A percentile compares a stretch with the other conserved stretches of the same genome.
These are phyloP conservation scores for Asobara japonica DNA, from an alignment of 1,140 invertebrate genomes.

Conservation along the genomic window DNA sequence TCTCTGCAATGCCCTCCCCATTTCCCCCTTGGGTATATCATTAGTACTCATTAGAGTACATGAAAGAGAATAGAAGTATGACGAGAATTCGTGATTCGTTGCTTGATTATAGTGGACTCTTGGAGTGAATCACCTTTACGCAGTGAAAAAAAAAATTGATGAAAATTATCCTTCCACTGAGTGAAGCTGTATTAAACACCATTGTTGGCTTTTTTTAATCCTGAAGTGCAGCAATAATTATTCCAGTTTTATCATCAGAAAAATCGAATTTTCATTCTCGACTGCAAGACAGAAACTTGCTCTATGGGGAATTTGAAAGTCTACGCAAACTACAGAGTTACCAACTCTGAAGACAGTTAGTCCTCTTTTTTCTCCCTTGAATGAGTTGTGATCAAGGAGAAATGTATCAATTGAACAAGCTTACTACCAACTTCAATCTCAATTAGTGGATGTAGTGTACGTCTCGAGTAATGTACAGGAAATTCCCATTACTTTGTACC, in stretches of 20 bases:
- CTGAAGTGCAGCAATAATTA: no score
- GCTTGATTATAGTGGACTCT: not conserved
- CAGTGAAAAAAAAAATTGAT: no score
- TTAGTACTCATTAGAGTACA: not conserved
- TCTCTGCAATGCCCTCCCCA: not conserved
- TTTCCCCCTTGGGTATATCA: not conserved
- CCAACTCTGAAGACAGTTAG: no score
- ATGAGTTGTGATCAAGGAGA: not conserved
- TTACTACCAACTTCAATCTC: not conserved
- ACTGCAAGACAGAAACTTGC: no score
- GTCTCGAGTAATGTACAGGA: not conserved
- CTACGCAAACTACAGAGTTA: no score
- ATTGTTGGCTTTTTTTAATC: no score
- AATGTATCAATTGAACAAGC: not conserved
- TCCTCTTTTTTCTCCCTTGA: no score
- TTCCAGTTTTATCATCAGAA: no score
- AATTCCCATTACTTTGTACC: not conserved
- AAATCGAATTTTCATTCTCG: no score
- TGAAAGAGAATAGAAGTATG: not conserved
- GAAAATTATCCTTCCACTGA: not conserved
- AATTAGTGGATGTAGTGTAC: constrained; percentile 13
- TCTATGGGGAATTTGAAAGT: no score
- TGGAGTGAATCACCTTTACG: not conserved
- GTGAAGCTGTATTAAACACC: no score
- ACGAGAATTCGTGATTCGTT: not conserved